These are phyloP conservation scores for Pseudanteris insignis DNA, from an alignment of 2,888 invertebrate genomes.

Conservation along the genomic window DNA sequence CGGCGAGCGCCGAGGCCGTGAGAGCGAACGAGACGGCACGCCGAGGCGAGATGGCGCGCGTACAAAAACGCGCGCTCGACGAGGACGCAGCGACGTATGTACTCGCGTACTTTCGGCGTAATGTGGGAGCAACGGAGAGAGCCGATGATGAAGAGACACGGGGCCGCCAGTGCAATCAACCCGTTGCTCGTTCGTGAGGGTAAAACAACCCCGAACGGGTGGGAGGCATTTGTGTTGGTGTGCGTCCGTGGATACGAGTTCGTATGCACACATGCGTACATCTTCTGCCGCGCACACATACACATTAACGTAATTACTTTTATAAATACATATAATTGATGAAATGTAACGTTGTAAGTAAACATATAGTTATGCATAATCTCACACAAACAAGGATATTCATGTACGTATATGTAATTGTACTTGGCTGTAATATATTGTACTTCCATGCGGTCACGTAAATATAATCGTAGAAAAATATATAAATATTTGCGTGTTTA, in stretches of 20 bases:
- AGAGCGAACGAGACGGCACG: slow-evolving; percentile 8
- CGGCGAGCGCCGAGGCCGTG: slow-evolving; percentile 27
- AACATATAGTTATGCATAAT: neutral
- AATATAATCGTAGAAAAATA: neutral
- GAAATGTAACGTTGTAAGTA: no score
- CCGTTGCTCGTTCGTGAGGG: slow-evolving; percentile 60
- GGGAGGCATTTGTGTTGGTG: slow-evolving; percentile 2
- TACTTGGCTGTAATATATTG: no score
- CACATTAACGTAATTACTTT: no score
- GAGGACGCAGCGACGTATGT: neutral
- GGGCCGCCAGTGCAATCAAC: slow-evolving; percentile 65
- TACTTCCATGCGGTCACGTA: no score
- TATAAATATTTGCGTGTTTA: neutral
- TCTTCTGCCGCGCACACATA: neutral
- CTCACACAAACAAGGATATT: neutral
- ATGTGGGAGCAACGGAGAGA: slow-evolving; percentile 33
- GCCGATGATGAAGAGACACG: slow-evolving; percentile 37
- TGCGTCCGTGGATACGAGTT: neutral
- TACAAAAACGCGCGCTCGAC: no score
- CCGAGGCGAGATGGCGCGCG: slow-evolving; percentile 4
- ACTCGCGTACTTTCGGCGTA: slow-evolving; percentile 10
- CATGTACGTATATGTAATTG: neutral
- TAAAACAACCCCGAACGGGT: slow-evolving; percentile 59
- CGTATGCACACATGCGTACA: neutral
- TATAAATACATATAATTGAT: no score